Evolutionary conservation across 2,888 invertebrate species (phyloP), one percentile per base, ranked within the genome.

Genomic region (Hirtodrosophila histrioides): DNA sequence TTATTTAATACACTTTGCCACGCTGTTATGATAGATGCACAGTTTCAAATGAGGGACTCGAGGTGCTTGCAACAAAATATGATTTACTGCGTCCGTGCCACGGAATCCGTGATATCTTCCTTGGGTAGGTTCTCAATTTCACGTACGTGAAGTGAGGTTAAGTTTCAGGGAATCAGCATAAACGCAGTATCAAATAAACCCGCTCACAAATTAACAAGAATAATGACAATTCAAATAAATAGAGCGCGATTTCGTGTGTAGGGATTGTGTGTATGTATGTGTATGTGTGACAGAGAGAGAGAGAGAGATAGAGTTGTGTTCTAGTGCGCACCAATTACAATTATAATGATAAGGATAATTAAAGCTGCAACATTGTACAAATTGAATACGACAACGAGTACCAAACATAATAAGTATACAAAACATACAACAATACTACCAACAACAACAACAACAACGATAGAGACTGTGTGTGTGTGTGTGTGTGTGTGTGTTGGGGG

Each of bases 271-370:
- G 37, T 17, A 17, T 53, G 43, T 46, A 44, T 49, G 43, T 40
- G 36, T 45, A 7, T 50, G 17, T 37, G 35, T 23, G 54, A 2
- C 2, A 4, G 31, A 4, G 31, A 31, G 9, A 31, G 3, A 31
- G 31, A 31, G 31, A 31, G 31, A 31, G 7, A 31, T 4, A 31
- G 7, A 31, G 9, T 31, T 55, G 58, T 72, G 74, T 62, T 64
- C 65, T 69, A 69, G 69, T 86, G 86, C 78, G 74, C 75, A 81
- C 65, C 78, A 84, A 74, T 82, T 72, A 65, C 69, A 78, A 73
- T 75, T 44, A 49, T 56, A 49, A 53, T 51, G 23, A 61, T 41
- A 44, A 51, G 50, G 41, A 58, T 64, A 58, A 73, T 70, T 45
- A 84, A 85, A 68, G 65, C 66, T 62, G 78, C 69, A 83, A 84